Percentiles rank a stretch among this genome's conserved stretches.
Conservation (phyloP, 2,888 invertebrate genomes). For the Dicyrtomina minuta region DNA sequence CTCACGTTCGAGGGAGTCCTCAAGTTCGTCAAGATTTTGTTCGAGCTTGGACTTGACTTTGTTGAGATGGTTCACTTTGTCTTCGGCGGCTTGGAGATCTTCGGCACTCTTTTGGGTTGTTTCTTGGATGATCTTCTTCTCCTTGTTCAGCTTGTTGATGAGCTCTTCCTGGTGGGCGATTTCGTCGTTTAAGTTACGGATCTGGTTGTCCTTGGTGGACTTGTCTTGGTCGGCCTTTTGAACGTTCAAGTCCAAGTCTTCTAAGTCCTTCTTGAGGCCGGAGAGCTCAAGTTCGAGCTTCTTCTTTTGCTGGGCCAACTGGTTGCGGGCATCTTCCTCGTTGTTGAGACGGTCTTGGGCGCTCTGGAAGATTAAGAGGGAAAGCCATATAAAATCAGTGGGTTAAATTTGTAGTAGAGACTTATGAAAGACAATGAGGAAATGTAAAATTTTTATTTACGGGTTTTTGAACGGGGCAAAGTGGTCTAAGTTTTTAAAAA, state of each 20-base stretch:
- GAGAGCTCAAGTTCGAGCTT: slow-evolving; percentile 93
- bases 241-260: slow-evolving; percentile 89
- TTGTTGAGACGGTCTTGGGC: slow-evolving; percentile 94
- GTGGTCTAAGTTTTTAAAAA: too few species aligned
- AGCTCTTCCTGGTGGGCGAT: slow-evolving; percentile 99
- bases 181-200: slow-evolving; percentile 97
- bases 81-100: slow-evolving; percentile 92
- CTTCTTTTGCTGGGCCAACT: slow-evolving; percentile 92
- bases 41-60: slow-evolving; percentile 99
- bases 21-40: slow-evolving; percentile 96
- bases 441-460: too few species aligned
- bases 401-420: too few species aligned
- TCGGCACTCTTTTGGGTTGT: slow-evolving; percentile 88
- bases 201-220: slow-evolving; percentile 97
- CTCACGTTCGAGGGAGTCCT: slow-evolving; percentile 98
- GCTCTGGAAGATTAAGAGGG: too few species aligned
- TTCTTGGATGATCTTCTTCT: slow-evolving; percentile 97
- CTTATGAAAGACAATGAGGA: too few species aligned
- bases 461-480: too few species aligned
- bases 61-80: slow-evolving; percentile 99
- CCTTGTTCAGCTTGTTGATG: slow-evolving; percentile 98
- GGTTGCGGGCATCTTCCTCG: slow-evolving; percentile 96
- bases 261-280: slow-evolving; percentile 95
- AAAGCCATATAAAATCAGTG: too few species aligned
- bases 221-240: slow-evolving; percentile 97